Base-by-base conservation (phyloP, 2,888 invertebrate species). In the Limnephilus auricula region DNA sequence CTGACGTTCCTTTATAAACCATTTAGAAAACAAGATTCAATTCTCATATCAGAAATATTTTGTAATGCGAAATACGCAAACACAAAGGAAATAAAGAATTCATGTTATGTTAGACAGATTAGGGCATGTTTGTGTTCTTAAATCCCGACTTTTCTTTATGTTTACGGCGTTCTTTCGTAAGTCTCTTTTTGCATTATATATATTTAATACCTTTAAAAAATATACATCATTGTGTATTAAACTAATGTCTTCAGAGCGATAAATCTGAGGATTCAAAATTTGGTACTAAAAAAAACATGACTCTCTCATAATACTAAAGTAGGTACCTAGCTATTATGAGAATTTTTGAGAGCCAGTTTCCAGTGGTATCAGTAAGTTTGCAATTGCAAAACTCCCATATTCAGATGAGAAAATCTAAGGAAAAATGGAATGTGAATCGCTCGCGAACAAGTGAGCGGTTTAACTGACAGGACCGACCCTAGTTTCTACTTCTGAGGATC, bases 341-440 rank as follows among this genome's bases (percentile, higher is more conserved):
- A 50, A 50, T 50, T 50, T 4, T 13, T 40, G 4, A 50, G 4
- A 50, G 50, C 4, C 15, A n/a, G 18, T 84, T 84, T 37, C 34
- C 6, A 37, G 25, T 15, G 34, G 34, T n/a, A 4, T 86, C 13
- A 31, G 15, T 30, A 37, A n/a, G 37, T 37, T 37, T 18, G n/a
- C 37, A 37, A 84, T 84, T 84, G 84, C 37, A 84, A 84, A 84
- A 84, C 18, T 30, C 37, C 10, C 86, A 37, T 40, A 79, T 89
- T 89, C 89, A 45, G 79, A 79, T 79, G 50, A 86, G n/a, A 31
- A 34, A 50, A 92, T 92, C 92, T 93, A 87, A 50, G 91, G 84
- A 80, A 93, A 91, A 92, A 91, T 93, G 93, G 91, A 92, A 92
- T 92, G 91, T 91, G 92, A 91, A 92, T 93, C 91, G 91, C 88